Conservation (phyloP, 2,113 vertebrate genomes). For the Mesembrinibis cayennensis region DNA sequence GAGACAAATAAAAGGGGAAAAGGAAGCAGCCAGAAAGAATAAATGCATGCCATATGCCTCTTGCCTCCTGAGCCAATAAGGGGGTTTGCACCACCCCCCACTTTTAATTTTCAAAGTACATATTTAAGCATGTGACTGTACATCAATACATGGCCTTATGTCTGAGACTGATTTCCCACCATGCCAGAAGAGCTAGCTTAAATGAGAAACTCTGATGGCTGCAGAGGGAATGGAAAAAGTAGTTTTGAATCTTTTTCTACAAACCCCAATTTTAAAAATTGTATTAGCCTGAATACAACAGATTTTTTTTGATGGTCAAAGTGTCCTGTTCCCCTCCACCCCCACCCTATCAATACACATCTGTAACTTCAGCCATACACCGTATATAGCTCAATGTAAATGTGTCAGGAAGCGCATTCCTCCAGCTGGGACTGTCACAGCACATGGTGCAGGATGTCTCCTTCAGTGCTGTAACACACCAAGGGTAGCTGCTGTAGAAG, state of each 20-base stretch:
- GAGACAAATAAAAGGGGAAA: not conserved
- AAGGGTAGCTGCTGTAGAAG: not conserved
- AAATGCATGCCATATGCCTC: not conserved
- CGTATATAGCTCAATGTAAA: not conserved
- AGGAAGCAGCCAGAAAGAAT: not conserved
- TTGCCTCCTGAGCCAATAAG: not conserved
- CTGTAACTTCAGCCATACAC: not conserved
- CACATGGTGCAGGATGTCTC: not conserved
- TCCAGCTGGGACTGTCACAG: not conserved
- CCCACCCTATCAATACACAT: not conserved
- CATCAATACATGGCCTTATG: not conserved
- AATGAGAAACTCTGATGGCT: not conserved
- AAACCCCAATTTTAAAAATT: not conserved
- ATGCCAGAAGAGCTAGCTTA: not conserved
- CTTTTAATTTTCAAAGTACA: not conserved
- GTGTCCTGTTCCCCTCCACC: not conserved
- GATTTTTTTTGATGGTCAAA: not conserved
- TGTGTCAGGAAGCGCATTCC: rapidly evolving
- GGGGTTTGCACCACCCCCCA: not conserved
- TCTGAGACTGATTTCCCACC: not conserved
- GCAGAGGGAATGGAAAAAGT: not conserved
- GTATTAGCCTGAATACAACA: not conserved
- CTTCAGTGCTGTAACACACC: not conserved
- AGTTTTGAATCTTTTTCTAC: not conserved
- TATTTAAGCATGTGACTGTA: not conserved